Conservation (phyloP, 2,113 vertebrate genomes). For the Cebus imitator region DNA sequence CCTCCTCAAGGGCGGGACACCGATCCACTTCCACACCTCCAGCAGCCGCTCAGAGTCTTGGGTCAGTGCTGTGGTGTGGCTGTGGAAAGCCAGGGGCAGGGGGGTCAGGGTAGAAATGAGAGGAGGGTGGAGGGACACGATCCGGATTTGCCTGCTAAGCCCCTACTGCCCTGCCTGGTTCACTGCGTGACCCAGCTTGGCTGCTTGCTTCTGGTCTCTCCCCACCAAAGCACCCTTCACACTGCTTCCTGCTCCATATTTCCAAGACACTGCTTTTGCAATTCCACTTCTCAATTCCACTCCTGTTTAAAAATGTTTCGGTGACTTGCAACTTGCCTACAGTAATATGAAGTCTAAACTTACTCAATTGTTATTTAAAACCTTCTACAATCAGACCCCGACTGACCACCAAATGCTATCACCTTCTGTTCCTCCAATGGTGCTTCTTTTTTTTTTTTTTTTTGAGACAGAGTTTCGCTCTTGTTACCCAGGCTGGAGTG, state of each 20-base stretch:
- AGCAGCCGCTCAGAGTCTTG: constrained; percentile 90
- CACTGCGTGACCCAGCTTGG: not conserved
- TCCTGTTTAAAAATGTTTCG: not conserved
- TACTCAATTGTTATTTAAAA: too few relatives aligned
- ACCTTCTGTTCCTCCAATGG: too few relatives aligned
- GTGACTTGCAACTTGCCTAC: too few relatives aligned
- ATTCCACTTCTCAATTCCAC: not conserved
- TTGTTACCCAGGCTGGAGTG: too few relatives aligned
- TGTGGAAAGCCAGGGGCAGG: constrained; percentile 38
- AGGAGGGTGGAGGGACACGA: not conserved
- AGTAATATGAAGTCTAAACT: too few relatives aligned
- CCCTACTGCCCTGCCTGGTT: not conserved
- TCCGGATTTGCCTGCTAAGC: not conserved
- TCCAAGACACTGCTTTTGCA: not conserved
- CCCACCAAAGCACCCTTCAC: not conserved
- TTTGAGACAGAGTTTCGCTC: too few relatives aligned
- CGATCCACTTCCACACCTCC: constrained; percentile 88
- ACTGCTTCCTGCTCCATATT: not conserved
- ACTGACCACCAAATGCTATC: too few relatives aligned
- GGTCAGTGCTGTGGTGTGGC: constrained; percentile 84
- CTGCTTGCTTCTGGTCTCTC: not conserved
- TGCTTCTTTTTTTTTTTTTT: too few relatives aligned
- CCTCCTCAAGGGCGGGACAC: constrained; percentile 95
- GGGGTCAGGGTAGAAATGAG: not conserved
- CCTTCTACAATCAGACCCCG: too few relatives aligned